Base-by-base conservation (phyloP, 2,113 vertebrate species). In the Tragelaphus buxtoni region DNA sequence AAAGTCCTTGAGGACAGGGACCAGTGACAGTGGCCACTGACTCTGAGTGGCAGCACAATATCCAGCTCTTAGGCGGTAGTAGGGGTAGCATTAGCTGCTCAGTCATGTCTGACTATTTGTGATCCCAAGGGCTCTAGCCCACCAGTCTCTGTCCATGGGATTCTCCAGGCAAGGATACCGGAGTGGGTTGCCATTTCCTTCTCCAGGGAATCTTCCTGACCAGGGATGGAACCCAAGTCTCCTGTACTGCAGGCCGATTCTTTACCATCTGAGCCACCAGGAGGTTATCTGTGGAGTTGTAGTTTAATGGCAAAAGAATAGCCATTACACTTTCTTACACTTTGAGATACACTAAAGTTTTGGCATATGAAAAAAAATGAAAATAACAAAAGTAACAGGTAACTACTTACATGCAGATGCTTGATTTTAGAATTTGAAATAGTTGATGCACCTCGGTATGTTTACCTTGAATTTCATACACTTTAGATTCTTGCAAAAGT, bases 391-490 rank as follows among this genome's bases (percentile, higher is more conserved):
- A 53, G 12, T 88, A 72, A 97, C 84, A 93, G 76, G 8, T 98
- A 90, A 82, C 93, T 95, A 97, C 77, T 91, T 98, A 49, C 53
- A 53, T 97, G 80, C 16, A 0, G 74, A 95, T 96, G 94, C 30
- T 96, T 69, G 90, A 77, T 96, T 97, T 98, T 98, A 60, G 86
- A 97, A 95, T 81, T 90, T 95, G 91, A 97, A 92, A 74, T 85
- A 92, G 47, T 74, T 90, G 65, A 63, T 95, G 13, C 3, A 45
- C 47, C 20, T 95, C 39, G 92, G 20, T 26, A 91, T 22, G 30
- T 96, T 96, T 89, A 86, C 39, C 39, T 76, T 79, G 28, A 17
- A 79, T 32, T 87, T 87, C 22, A 30, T 88, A 20, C 4, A 51
- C 18, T 87, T 81, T 58, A 45, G 42, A 63, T 24, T 89, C 74